These are phyloP conservation scores for Tylochromis polylepis DNA, from an alignment of 2,113 vertebrate genomes.

Conservation along the genomic window DNA sequence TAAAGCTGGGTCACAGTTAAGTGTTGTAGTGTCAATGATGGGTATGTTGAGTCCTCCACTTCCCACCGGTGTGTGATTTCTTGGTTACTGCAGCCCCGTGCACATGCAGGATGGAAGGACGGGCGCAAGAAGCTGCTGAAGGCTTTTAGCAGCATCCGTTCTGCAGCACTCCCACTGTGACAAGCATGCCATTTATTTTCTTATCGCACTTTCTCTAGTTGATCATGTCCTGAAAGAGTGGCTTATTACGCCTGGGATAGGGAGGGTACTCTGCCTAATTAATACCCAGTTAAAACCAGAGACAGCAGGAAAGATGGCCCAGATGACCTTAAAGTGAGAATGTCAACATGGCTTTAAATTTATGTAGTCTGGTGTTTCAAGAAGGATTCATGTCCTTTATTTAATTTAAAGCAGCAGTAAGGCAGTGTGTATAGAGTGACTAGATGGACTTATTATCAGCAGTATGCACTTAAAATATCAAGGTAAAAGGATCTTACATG, in stretches of 20 bases:
- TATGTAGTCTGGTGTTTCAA: neutral
- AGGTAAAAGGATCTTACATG: neutral
- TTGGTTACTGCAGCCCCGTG: neutral
- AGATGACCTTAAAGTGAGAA: slow-evolving; percentile 40
- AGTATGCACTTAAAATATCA: neutral
- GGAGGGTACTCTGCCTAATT: slow-evolving; percentile 28
- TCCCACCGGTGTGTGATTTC: slow-evolving; percentile 7
- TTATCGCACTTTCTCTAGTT: slow-evolving; percentile 30
- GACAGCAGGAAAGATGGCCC: neutral
- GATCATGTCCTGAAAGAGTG: slow-evolving; percentile 2
- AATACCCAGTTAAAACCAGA: slow-evolving; percentile 17
- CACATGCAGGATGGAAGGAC: neutral
- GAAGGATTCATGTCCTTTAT: neutral
- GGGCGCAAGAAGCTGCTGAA: slow-evolving; percentile 17
- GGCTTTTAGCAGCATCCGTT: slow-evolving; percentile 22
- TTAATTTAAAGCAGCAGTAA: neutral
- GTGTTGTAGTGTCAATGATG: slow-evolving; percentile 10
- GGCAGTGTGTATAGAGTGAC: neutral
- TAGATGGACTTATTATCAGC: neutral
- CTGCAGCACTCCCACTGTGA: slow-evolving; percentile 36
- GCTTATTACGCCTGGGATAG: slow-evolving; percentile 30
- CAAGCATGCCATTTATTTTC: slow-evolving; percentile 33
- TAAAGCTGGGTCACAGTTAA: slow-evolving; percentile 8
- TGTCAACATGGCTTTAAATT: slow-evolving; percentile 10
- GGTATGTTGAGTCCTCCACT: slow-evolving; percentile 4